These are phyloP conservation scores for Drosophila borealis DNA, from an alignment of 2,888 invertebrate genomes.

Conservation along the genomic window DNA sequence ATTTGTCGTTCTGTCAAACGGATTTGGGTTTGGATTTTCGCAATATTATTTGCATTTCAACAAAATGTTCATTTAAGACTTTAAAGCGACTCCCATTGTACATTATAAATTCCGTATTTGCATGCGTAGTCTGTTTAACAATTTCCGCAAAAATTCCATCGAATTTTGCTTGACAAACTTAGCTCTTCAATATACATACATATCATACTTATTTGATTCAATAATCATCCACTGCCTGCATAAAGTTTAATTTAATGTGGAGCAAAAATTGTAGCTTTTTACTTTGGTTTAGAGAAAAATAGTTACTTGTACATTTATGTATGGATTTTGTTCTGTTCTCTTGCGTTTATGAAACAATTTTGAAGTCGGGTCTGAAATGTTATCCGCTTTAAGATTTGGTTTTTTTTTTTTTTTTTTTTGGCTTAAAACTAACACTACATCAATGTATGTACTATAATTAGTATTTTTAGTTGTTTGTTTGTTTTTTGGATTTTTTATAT, in stretches of 20 bases:
- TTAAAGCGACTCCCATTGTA: slow-evolving; percentile 81
- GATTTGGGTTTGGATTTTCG: slow-evolving; percentile 59
- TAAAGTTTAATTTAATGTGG: slow-evolving; percentile 70
- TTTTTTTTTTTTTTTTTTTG: slow-evolving; percentile 47
- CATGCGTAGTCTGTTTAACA: slow-evolving; percentile 79
- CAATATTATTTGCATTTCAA: slow-evolving; percentile 59
- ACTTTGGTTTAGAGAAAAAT: slow-evolving; percentile 77
- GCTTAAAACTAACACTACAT: slow-evolving; percentile 79
- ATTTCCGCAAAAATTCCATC: slow-evolving; percentile 56
- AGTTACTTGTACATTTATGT: slow-evolving; percentile 76
- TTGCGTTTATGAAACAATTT: slow-evolving; percentile 55
- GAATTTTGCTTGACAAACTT: slow-evolving; percentile 49
- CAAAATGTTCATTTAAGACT: slow-evolving; percentile 67
- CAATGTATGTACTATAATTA: slow-evolving; percentile 81
- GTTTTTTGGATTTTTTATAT: slow-evolving; percentile 23
- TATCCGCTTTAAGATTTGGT: slow-evolving; percentile 30
- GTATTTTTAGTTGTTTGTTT: slow-evolving; percentile 76
- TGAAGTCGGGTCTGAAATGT: slow-evolving; percentile 57
- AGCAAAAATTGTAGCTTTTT: slow-evolving; percentile 79
- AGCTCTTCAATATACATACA: slow-evolving; percentile 44
- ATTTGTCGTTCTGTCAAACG: slow-evolving; percentile 68
- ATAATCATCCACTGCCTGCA: slow-evolving; percentile 52
- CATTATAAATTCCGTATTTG: slow-evolving; percentile 79
- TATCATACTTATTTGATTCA: slow-evolving; percentile 45
- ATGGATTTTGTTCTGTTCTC: slow-evolving; percentile 52